Evolutionary conservation across 1,140 invertebrate species (phyloP), one percentile per base, ranked within the genome.

Genomic region (Trichonephila inaurata): DNA sequence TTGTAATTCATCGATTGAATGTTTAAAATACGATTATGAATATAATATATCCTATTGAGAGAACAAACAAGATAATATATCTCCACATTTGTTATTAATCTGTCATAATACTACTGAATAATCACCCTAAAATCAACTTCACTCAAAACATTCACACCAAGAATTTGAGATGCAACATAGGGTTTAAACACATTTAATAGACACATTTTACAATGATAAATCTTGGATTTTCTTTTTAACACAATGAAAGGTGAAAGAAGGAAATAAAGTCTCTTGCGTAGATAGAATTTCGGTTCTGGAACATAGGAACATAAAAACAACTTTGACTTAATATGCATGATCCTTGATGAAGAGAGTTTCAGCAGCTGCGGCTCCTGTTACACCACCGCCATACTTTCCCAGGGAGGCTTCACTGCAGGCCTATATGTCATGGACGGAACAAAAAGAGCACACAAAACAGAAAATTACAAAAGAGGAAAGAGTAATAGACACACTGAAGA

Each of bases 351-450:
- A 99, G 92, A 99, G 97, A 94, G 97, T 97, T 94, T 97, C 96
- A 61, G 97, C 97, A 85, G 97, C 98, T 95, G 98, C 98, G 95
- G 97, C 97, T 95, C 98, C 97, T 94, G 96, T 96, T 33, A 98
- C 97, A 94, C 97, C 97, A 95, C 98, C 98, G 82, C 97, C 97
- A 95, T 99, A 99, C 96, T 98, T 98, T 95, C 99, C 99, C 94
- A 97, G 95, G 94, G 98, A 97, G 66, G 99, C 98, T 94, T 98
- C 97, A 94, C 98, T 97, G 96, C 99, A 99, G 82, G 98, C 98
- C 98, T 99, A 96, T 19, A 24, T 19, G 66, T 58, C 16, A 40
- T 28, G 61, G 16, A 94, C 83, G 28, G 44, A 24, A 88, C 77
- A 94, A 40, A 33, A 89, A 58, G 72, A 92, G 40, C 89, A 87